Percentiles rank a stretch among this genome's conserved stretches.
Evolutionary conservation across 2,888 invertebrate genomes (phyloP).

Genomic region (Thecocarcelia acutangulata): DNA sequence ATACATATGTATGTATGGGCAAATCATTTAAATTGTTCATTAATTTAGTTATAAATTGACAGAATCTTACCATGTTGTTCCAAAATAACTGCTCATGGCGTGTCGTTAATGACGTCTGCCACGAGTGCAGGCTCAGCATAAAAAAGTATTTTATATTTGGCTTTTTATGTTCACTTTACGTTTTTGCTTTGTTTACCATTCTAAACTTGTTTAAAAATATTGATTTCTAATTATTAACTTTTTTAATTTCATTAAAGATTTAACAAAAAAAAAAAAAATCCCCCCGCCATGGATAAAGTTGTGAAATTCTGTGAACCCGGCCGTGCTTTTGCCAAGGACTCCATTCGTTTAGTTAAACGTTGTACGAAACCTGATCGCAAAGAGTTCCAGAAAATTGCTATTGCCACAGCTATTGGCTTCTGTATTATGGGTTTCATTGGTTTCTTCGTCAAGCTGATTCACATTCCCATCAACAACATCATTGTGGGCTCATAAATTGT

Average conservation of each 20-base stretch:
- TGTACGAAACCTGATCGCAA: slow-evolving; percentile 99
- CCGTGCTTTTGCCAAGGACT: slow-evolving; percentile 98
- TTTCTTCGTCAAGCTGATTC: slow-evolving; percentile 99
- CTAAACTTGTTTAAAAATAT: not conserved
- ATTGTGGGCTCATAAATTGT: slow-evolving; percentile 90
- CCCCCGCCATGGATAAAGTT: slow-evolving; percentile 96
- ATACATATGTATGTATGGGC: too few relatives aligned
- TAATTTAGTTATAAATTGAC: too few relatives aligned
- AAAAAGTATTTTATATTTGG: slow-evolving; percentile 23
- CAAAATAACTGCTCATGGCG: not conserved
- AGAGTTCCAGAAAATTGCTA: slow-evolving; percentile 99
- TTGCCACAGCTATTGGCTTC: slow-evolving; percentile 99
- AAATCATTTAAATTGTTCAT: too few relatives aligned
- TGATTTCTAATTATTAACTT: slow-evolving; percentile 13
- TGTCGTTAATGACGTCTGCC: slow-evolving; percentile 72
- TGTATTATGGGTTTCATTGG: slow-evolving; percentile 99
- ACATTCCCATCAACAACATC: slow-evolving; percentile 99
- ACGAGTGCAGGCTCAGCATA: slow-evolving; percentile 72
- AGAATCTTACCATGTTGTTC: too few relatives aligned
- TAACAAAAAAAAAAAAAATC: slow-evolving; percentile 39
- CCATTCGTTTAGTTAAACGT: slow-evolving; percentile 97
- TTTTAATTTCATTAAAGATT: slow-evolving; percentile 50
- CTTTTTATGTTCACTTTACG: slow-evolving; percentile 31
- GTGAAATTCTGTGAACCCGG: slow-evolving; percentile 96
- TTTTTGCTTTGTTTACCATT: not conserved